Percentiles rank a stretch among this genome's conserved stretches.
Evolutionary conservation across 2,113 vertebrate species (phyloP).

Genomic region (Clarias magur): DNA sequence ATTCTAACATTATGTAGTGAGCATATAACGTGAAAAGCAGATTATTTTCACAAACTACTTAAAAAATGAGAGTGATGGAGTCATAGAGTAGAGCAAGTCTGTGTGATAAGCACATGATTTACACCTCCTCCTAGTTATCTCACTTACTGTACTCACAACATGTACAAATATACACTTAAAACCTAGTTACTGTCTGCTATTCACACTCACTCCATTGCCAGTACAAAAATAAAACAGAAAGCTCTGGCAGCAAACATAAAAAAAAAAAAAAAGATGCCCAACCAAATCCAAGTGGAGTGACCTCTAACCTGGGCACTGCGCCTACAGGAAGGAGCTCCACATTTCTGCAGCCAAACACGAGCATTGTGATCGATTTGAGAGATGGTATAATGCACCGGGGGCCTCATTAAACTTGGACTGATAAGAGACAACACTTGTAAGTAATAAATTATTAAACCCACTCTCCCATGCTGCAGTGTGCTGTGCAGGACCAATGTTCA

Average conservation of each 20-base stretch:
- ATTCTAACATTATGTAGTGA: background rate
- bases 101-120: slow-evolving; percentile 25
- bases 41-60: background rate
- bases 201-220: slow-evolving; percentile 33
- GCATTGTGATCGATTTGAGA: slow-evolving; percentile 5
- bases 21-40: background rate
- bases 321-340: slow-evolving; percentile 28
- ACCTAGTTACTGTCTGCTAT: slow-evolving; percentile 27
- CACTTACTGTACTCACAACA: slow-evolving; percentile 24
- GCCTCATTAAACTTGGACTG: slow-evolving; percentile 45
- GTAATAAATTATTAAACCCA: slow-evolving; percentile 43
- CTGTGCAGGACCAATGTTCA: background rate
- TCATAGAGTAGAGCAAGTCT: background rate
- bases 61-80: background rate
- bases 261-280: background rate
- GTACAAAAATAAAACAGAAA: slow-evolving; percentile 34
- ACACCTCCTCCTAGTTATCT: slow-evolving; percentile 23
- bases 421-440: slow-evolving; percentile 46
- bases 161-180: slow-evolving; percentile 26
- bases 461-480: background rate
- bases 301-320: slow-evolving; percentile 1
- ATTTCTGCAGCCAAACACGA: slow-evolving; percentile 16
- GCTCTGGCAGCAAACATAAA: slow-evolving; percentile 3
- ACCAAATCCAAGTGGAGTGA: slow-evolving; percentile 22
- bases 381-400: slow-evolving; percentile 36